Conservation (phyloP, 2,797 vertebrate genomes). For the Phalloptychus januarius region DNA sequence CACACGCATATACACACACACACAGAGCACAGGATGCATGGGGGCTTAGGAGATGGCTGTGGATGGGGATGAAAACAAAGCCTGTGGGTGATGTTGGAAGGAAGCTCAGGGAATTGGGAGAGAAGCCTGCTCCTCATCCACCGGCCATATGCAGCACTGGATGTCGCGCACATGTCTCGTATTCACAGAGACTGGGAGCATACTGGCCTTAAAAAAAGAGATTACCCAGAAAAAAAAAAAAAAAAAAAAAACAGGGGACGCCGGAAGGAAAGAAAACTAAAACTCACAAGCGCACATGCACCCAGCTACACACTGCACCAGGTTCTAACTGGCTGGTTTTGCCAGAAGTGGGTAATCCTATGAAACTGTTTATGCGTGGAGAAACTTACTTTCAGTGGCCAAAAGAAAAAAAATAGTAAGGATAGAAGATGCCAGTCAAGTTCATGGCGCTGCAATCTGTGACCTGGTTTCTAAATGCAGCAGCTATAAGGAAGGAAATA, state of each 20-base stretch:
- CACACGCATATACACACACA: neutral
- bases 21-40: constrained; percentile 39
- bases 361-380: constrained; percentile 55
- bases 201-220: constrained; percentile 49
- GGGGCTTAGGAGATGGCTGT: constrained; percentile 63
- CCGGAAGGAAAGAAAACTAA: constrained; percentile 35
- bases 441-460: constrained; percentile 48
- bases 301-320: constrained; percentile 18
- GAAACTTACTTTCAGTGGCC: constrained; percentile 49
- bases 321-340: constrained; percentile 44
- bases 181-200: constrained; percentile 32
- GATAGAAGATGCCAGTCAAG: constrained; percentile 62
- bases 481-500: constrained; percentile 40
- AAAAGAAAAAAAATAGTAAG: constrained; percentile 39
- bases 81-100: constrained; percentile 72
- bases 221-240: constrained; percentile 31
- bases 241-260: constrained; percentile 16
- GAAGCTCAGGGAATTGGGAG: constrained; percentile 59
- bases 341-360: constrained; percentile 63
- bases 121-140: constrained; percentile 54
- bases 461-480: constrained; percentile 57
- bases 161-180: constrained; percentile 20
- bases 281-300: constrained; percentile 20
- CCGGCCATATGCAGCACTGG: constrained; percentile 32
- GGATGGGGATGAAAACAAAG: constrained; percentile 74